A percentile compares a stretch with the other conserved stretches of the same genome.
phyloP scores from a whole-genome alignment of 2,113 vertebrate species.

The Siniperca chuatsi region DNA sequence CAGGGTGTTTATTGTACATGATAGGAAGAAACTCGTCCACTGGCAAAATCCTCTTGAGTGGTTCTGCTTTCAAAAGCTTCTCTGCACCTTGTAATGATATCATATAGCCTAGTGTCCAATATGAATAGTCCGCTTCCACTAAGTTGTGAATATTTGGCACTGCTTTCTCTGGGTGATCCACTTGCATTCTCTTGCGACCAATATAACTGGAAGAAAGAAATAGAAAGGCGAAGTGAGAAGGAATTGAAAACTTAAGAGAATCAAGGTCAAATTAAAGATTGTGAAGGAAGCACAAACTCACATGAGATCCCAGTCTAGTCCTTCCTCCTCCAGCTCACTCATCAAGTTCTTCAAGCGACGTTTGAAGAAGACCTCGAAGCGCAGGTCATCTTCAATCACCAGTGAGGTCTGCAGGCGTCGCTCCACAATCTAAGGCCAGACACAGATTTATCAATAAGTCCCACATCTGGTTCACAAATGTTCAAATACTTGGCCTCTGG shows the following conservation, averaged over 20 bases:
- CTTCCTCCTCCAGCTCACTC: constrained; percentile 85
- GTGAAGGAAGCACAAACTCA: constrained; percentile 67
- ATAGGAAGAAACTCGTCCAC: constrained; percentile 95
- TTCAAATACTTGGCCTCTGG: constrained; percentile 72
- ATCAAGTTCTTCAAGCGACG: constrained; percentile 91
- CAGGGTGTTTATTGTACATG: constrained; percentile 94
- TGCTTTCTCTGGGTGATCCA: constrained; percentile 90
- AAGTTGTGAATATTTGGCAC: constrained; percentile 91
- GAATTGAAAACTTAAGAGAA: background rate
- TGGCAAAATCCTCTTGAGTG: constrained; percentile 88
- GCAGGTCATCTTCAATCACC: constrained; percentile 93
- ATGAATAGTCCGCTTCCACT: constrained; percentile 94
- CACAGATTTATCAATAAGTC: background rate
- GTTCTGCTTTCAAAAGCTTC: constrained; percentile 89
- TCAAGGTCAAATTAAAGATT: background rate
- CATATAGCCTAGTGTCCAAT: constrained; percentile 93
- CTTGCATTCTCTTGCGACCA: constrained; percentile 94
- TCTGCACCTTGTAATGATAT: constrained; percentile 90
- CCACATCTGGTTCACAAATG: constrained; percentile 71
- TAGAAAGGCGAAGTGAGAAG: background rate
- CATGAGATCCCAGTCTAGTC: constrained; percentile 93
- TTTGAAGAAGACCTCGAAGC: constrained; percentile 96
- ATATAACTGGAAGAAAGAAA: constrained; percentile 86
- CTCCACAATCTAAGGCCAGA: constrained; percentile 84
- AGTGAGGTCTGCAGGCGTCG: constrained; percentile 83